Evolutionary conservation across 1,140 invertebrate genomes (phyloP).

Genomic region (Drosophila lacertosa): DNA sequence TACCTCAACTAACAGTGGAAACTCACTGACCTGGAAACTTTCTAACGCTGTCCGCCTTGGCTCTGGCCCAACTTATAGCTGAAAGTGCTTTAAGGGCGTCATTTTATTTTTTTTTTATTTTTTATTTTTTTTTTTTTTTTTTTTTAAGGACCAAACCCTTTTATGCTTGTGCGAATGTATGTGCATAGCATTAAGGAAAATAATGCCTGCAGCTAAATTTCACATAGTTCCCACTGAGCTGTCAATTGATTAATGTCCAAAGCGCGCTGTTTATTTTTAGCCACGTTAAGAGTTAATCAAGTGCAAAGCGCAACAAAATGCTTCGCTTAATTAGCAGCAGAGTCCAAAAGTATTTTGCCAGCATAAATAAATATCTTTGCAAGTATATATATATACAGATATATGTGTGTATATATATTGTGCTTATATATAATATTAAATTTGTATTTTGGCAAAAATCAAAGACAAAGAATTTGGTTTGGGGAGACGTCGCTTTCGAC

Average conservation of each 20-base stretch:
- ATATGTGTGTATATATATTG: conserved; percentile 2
- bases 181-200: conserved; percentile 53
- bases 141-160: conserved; percentile 51
- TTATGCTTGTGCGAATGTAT: conserved; percentile 38
- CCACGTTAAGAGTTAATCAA: conserved; percentile 58
- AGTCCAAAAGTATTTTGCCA: conserved; percentile 2
- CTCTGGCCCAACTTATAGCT: conserved; percentile 20
- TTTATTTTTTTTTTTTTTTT: conserved; percentile 23
- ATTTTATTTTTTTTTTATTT: conserved; percentile 20
- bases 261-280: conserved; percentile 54
- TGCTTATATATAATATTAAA: conserved; percentile 16
- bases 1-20: conserved; percentile 34
- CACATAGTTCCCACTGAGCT: conserved; percentile 10
- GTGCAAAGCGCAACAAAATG: conserved; percentile 67
- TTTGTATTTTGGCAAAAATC: conserved; percentile 26
- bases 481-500: conserved; percentile 44
- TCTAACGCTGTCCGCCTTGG: conserved; percentile 30
- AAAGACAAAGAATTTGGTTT: conserved; percentile 10
- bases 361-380: background rate
- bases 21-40: conserved; percentile 74
- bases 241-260: conserved; percentile 63
- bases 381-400: background rate
- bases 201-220: conserved; percentile 1
- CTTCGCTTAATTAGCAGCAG: conserved; percentile 59
- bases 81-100: conserved; percentile 31